phyloP scores from a whole-genome alignment of 2,113 vertebrate genomes.

The Turnix velox region DNA sequence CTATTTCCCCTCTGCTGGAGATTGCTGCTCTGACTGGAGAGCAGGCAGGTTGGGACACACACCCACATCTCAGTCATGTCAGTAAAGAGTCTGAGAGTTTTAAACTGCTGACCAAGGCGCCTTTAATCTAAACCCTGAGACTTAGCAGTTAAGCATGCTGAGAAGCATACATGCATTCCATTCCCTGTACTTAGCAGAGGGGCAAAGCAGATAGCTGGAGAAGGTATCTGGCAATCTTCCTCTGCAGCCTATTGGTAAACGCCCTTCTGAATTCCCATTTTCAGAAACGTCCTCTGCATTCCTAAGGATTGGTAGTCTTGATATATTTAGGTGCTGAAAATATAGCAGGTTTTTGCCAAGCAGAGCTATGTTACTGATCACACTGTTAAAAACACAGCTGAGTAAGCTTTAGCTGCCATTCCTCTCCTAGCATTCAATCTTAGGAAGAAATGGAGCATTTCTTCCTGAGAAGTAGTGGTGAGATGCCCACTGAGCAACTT shows the following conservation, averaged over 20 bases:
- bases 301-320: not conserved
- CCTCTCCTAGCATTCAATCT: not conserved
- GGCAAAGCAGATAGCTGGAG: not conserved
- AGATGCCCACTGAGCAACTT: slow-evolving; percentile 18
- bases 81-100: not conserved
- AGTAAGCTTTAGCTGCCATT: not conserved
- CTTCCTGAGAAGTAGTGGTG: slow-evolving; percentile 13
- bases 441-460: not conserved
- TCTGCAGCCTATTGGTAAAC: not conserved
- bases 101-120: not conserved
- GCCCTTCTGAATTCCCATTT: not conserved
- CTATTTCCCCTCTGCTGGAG: not conserved
- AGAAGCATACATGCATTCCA: not conserved
- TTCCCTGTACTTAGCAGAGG: not conserved
- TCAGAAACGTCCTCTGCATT: not conserved
- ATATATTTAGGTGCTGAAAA: not conserved
- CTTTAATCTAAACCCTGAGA: not conserved
- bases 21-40: not conserved
- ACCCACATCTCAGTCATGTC: not conserved
- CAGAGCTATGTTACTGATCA: not conserved
- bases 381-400: not conserved
- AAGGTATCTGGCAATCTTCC: slow-evolving; percentile 6
- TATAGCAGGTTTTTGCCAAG: not conserved
- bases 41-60: slow-evolving; percentile 9
- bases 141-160: not conserved